Evolutionary conservation across 2,113 vertebrate species (phyloP), one percentile per base, ranked within the genome.

Genomic region (Channa maculata): DNA sequence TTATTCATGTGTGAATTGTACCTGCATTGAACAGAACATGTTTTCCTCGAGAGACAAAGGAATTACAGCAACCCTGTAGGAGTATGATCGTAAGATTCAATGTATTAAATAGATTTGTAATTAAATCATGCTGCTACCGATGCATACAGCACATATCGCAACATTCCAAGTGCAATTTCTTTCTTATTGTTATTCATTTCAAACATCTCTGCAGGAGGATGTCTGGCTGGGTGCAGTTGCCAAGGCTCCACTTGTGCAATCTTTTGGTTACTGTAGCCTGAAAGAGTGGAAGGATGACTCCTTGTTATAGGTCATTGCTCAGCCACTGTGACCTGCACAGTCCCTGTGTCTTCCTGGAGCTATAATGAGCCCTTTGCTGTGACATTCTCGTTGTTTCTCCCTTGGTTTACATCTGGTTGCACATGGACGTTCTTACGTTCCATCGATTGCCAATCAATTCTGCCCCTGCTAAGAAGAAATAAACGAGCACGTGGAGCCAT

Each of bases 371-470:
- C 46, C 41, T 79, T 64, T 74, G 44, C 65, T 80, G 75, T 77
- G 75, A 86, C 65, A 75, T 81, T 72, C 58, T 43, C 68, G 86
- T 84, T 85, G 66, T 82, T 15, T 15, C 24, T 59, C 7, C 49
- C 41, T 61, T 74, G 49, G 50, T 68, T 83, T 55, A 71, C 49
- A 70, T 75, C 63, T 34, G 50, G 36, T 43, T 60, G 85, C 37
- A 44, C 45, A 45, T 59, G 46, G 41, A 51, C 69, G 51, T 59
- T 45, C 48, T 34, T 12, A 64, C 12, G 8, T 48, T 70, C 24
- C 67, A 83, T 77, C 78, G 75, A 59, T 65, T 64, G 45, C 15
- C 34, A 75, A 89, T 92, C 81, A 82, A 84, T 88, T 45, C 45
- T 33, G 5, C 65, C 60, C 81, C 38, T 67, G 5, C 38, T 52